Conservation (phyloP, 2,797 vertebrate species). For the Eptatretus atami region DNA sequence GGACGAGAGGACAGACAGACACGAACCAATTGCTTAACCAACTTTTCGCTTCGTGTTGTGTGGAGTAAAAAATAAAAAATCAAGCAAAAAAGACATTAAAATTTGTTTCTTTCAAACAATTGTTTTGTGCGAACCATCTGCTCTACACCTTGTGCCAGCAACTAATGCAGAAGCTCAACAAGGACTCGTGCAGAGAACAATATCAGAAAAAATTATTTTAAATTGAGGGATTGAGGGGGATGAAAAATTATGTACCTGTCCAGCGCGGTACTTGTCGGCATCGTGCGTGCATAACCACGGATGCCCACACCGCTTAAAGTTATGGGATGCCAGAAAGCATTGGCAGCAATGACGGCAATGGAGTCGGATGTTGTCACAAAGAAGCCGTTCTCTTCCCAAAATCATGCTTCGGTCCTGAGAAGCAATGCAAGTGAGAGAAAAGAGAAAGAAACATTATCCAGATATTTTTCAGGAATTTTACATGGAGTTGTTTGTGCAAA, state of each 20-base stretch:
- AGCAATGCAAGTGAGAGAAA: slow-evolving; percentile 7
- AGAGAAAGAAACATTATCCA: slow-evolving; percentile 4
- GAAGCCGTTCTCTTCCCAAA: slow-evolving; percentile 67
- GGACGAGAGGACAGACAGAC: too few species aligned
- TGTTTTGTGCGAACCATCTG: too few species aligned
- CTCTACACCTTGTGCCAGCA: too few species aligned
- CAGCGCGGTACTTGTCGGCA: slow-evolving; percentile 82
- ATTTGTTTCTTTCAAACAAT: too few species aligned
- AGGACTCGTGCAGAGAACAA: too few species aligned
- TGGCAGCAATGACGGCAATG: slow-evolving; percentile 69
- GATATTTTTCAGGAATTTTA: neutral
- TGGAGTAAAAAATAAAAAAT: too few species aligned
- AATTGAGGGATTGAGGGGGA: neutral
- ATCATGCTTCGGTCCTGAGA: slow-evolving; percentile 84
- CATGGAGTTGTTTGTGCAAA: too few species aligned
- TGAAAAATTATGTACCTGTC: slow-evolving; percentile 29
- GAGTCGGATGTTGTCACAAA: slow-evolving; percentile 95
- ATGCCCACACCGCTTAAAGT: slow-evolving; percentile 72
- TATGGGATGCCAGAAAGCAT: slow-evolving; percentile 70
- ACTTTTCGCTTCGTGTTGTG: too few species aligned
- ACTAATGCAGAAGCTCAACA: too few species aligned
- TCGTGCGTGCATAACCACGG: slow-evolving; percentile 66
- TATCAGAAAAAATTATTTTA: too few species aligned
- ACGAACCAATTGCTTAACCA: too few species aligned
- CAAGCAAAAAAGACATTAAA: too few species aligned